Evolutionary conservation across 2,113 vertebrate species (phyloP).

Genomic region (Mormoops blainvillei): DNA sequence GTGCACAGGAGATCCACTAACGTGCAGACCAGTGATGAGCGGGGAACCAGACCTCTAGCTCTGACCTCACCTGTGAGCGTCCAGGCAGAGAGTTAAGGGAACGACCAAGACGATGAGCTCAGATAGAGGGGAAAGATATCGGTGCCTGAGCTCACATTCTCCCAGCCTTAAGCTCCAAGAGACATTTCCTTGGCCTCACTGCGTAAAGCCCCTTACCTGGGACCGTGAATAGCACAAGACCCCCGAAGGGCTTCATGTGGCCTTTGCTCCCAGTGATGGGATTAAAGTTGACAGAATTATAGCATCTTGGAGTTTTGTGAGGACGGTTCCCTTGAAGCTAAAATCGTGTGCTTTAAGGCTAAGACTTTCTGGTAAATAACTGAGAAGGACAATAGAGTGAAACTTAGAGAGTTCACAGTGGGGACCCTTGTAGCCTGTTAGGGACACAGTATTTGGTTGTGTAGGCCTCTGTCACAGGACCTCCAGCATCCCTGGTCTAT

Average conservation of each 20-base stretch:
- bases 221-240: neutral
- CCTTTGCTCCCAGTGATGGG: neutral
- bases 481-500: too few relatives aligned
- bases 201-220: too few relatives aligned
- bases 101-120: neutral
- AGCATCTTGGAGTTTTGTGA: neutral
- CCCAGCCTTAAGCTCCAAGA: neutral
- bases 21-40: neutral
- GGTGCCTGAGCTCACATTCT: rapidly evolving
- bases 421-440: neutral
- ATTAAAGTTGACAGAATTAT: neutral
- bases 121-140: rapidly evolving
- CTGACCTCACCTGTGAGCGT: too few relatives aligned
- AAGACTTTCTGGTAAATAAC: neutral
- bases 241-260: rapidly evolving
- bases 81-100: neutral
- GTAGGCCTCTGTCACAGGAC: neutral
- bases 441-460: neutral
- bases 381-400: neutral
- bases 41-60: too few relatives aligned
- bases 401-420: neutral
- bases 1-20: neutral
- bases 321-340: neutral
- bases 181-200: neutral
- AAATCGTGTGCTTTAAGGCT: neutral